Base-by-base conservation (phyloP, 1,140 invertebrate genomes). In the Anastrepha ludens region DNA sequence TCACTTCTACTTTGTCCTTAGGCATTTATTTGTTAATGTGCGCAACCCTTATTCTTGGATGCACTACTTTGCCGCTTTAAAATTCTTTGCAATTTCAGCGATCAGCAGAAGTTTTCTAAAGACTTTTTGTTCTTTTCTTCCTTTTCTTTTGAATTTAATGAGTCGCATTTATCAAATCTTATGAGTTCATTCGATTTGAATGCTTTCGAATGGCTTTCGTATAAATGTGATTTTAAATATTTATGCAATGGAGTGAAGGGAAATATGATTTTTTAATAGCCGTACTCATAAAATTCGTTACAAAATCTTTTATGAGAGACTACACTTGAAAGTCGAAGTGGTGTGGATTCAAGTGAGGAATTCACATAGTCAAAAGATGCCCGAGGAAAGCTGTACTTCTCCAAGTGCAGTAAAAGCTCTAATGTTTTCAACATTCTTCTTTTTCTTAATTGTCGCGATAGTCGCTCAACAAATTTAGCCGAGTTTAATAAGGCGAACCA, bases 41-140 rank as follows among this genome's bases (percentile, higher is more conserved):
- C n/a, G 1, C 17, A 55, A 81, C 74, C 74, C 74, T 81, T 55
- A 81, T 81, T 81, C 47, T 50, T 81, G n/a, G 44, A 50, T 55
- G n/a, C 5, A 20, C 11, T 81, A 17, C 47, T 20, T 29, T 81
- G 41, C 47, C 29, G 29, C 29, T 1, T 29, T 29, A 50, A 20
- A 81, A n/a, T 81, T 15, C 74, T 55, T 81, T 81, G 74, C 74
- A 17, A 81, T 74, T 74, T 74, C 6, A 41, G 41, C 67, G 67
- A 55, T 44, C 6, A 41, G 41, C 67, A 41, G 20, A 9, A 17
- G 55, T 15, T 55, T 55, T 81, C 74, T 81, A 81, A 55, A 55
- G n/a, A 55, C 47, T 55, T 81, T 81, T 81, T 81, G 47, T 81
- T 81, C 74, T 81, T 81, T 81, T 81, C 17, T 44, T 41, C 20